These are phyloP conservation scores for Xestia xanthographa DNA, from an alignment of 2,888 invertebrate genomes.

Conservation along the genomic window DNA sequence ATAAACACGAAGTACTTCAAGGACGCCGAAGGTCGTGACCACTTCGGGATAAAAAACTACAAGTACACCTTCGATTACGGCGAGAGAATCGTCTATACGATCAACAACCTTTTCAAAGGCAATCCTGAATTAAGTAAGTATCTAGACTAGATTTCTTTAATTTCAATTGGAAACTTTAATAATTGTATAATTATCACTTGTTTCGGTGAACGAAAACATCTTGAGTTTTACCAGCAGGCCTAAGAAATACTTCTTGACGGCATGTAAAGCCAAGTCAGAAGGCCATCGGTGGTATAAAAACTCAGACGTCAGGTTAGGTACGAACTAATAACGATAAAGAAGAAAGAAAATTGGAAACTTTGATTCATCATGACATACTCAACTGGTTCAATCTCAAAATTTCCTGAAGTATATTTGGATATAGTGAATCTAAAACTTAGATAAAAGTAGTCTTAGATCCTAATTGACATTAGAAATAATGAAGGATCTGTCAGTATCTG, in stretches of 20 bases:
- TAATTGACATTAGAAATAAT: not conserved
- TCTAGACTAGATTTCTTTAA: not conserved
- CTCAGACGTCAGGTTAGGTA: too few relatives aligned
- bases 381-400: not conserved
- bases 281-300: too few relatives aligned
- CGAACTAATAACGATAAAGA: too few relatives aligned
- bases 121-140: conserved; percentile 87
- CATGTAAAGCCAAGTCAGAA: too few relatives aligned
- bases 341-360: not conserved
- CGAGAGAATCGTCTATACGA: conserved; percentile 86
- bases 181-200: too few relatives aligned
- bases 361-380: not conserved
- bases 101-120: conserved; percentile 87
- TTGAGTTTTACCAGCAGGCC: too few relatives aligned
- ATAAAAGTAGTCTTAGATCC: not conserved
- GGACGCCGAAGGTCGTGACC: conserved; percentile 84
- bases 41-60: conserved; percentile 87
- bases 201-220: too few relatives aligned
- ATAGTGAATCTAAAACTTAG: not conserved
- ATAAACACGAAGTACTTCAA: conserved; percentile 88
- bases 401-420: not conserved
- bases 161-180: not conserved
- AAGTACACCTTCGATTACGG: conserved; percentile 86
- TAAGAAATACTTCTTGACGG: too few relatives aligned
- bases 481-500: not conserved